phyloP scores from a whole-genome alignment of 2,113 vertebrate species.

The Pheucticus melanocephalus region DNA sequence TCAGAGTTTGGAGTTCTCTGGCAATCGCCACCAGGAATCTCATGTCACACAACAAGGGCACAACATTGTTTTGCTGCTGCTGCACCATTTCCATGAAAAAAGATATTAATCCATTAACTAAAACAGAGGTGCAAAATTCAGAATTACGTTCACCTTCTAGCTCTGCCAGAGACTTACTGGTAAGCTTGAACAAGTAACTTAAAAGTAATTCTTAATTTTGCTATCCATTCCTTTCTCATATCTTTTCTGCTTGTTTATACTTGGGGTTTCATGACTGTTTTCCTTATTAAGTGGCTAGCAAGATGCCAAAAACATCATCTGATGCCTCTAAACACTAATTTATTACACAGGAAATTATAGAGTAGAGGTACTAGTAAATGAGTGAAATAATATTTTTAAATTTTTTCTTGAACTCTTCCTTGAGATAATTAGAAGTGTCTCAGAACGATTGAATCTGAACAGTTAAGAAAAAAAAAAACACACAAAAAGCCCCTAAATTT shows the following conservation, averaged over 20 bases:
- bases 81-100: not conserved
- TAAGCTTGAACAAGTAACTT: not conserved
- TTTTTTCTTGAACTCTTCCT: not conserved
- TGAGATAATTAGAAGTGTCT: not conserved
- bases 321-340: conserved; percentile 2
- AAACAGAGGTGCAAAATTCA: not conserved
- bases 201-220: not conserved
- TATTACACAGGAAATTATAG: not conserved
- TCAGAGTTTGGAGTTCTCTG: not conserved
- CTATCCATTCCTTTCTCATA: not conserved
- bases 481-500: not conserved
- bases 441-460: not conserved
- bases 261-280: not conserved
- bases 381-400: not conserved
- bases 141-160: not conserved
- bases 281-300: not conserved
- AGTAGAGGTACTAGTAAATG: not conserved
- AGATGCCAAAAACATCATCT: conserved; percentile 9
- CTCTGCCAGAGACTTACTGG: not conserved
- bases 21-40: not conserved
- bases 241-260: not conserved
- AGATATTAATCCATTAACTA: not conserved
- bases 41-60: not conserved
- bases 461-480: not conserved
- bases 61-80: not conserved